Conservation (phyloP, 1,140 invertebrate genomes). For the Meloidogyne chitwoodi region DNA sequence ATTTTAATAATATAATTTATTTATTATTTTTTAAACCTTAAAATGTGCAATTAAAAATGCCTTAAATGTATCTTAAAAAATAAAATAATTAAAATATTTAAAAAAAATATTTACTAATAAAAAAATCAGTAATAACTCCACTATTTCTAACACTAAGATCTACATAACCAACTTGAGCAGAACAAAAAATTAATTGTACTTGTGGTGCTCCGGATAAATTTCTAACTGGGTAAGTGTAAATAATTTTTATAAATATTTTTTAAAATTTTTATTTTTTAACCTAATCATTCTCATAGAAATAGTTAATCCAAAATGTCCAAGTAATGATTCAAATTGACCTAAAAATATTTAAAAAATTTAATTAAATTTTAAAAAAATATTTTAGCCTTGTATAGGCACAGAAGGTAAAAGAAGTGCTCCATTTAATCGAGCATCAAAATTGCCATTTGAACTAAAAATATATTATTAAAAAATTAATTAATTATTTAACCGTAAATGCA, state of each 20-base stretch:
- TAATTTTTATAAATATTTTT: background rate
- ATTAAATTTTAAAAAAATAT: background rate
- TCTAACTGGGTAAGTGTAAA: conserved; percentile 41
- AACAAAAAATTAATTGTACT: conserved; percentile 51
- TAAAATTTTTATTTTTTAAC: conserved; percentile 21
- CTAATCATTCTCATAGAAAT: conserved; percentile 57
- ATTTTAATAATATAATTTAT: background rate
- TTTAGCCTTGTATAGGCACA: conserved; percentile 54
- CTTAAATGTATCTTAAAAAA: conserved; percentile 30
- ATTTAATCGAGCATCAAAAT: conserved; percentile 55
- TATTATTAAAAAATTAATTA: background rate
- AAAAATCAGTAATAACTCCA: conserved; percentile 59
- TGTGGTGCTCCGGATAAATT: conserved; percentile 51
- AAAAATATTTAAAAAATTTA: background rate
- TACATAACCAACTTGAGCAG: conserved; percentile 56
- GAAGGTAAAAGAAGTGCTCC: conserved; percentile 52
- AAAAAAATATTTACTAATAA: conserved; percentile 48
- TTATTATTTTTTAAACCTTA: conserved; percentile 29
- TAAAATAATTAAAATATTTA: background rate
- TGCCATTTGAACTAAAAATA: conserved; percentile 46
- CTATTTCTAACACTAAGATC: conserved; percentile 59
- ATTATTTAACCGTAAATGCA: conserved; percentile 50
- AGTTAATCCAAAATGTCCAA: conserved; percentile 52
- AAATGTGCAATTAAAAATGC: conserved; percentile 56
- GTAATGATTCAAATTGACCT: conserved; percentile 50